Percentiles rank a stretch among this genome's conserved stretches.
phyloP scores from a whole-genome alignment of 2,113 vertebrate genomes.

The Pantherophis guttatus region DNA sequence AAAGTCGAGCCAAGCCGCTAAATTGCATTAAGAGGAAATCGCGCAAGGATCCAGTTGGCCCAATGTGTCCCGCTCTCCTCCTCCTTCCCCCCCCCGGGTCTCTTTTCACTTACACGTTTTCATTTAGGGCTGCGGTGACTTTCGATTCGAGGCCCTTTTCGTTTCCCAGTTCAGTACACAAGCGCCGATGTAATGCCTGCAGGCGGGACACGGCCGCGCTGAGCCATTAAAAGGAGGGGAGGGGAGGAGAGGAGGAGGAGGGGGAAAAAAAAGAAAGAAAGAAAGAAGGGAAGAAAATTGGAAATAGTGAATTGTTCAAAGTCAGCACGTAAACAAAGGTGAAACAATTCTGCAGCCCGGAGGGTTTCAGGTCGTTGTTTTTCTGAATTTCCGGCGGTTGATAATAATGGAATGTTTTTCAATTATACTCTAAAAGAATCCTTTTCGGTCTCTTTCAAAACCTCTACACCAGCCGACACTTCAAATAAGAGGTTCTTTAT shows the following conservation, averaged over 20 bases:
- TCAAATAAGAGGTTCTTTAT: not conserved
- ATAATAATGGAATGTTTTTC: conserved; percentile 9
- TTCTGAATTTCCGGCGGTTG: not conserved
- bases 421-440: not conserved
- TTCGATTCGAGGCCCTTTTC: conserved; percentile 71
- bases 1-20: not conserved
- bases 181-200: conserved; percentile 57
- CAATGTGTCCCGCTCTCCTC: too few relatives aligned
- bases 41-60: not conserved
- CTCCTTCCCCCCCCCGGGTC: too few relatives aligned
- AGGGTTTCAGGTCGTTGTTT: not conserved
- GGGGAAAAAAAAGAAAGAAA: not conserved
- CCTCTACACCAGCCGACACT: rapidly evolving
- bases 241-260: not conserved
- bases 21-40: not conserved
- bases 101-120: conserved; percentile 75
- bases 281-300: not conserved
- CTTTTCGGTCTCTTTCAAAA: not conserved
- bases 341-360: not conserved
- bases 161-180: conserved; percentile 70
- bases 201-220: conserved; percentile 76
- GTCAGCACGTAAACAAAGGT: not conserved
- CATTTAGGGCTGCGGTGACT: conserved; percentile 58
- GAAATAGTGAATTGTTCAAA: conserved; percentile 13
- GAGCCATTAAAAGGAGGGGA: not conserved